Evolutionary conservation across 2,888 invertebrate genomes (phyloP), one percentile per base, ranked within the genome.

Genomic region (Pollenia labialis): DNA sequence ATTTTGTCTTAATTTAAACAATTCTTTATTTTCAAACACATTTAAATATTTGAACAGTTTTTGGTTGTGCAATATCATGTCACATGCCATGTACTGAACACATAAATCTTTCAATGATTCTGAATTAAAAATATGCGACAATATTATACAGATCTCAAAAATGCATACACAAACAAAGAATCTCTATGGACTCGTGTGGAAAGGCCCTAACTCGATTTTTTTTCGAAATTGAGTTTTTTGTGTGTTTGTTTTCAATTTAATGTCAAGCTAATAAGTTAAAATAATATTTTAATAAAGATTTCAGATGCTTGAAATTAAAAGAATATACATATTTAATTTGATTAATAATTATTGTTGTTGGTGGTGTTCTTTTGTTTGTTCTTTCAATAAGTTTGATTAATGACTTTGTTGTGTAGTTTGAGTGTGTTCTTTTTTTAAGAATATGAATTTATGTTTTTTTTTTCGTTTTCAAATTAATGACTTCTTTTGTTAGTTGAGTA

Each of bases 71-170:
- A 58, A 69, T 64, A 77, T 71, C 66, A 58, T 75, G 66, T 81
- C 81, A 81, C 68, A 82, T 69, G 50, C 71, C 81, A 77, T 85
- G 69, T 77, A 74, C 58, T 44, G 46, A 77, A 48, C 62, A 44
- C 81, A 85, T 85, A 85, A 81, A 85, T 85, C 85, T 85, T n/a
- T 82, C 77, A 77, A 48, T 74, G 77, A 52, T 85, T 81, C 23
- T 50, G 54, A 77, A 81, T 85, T 23, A 46, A 68, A 66, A 66
- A 58, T 74, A 81, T 72, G 52, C 32, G 62, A 72, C 71, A 62
- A 62, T 71, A 23, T n/a, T 11, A 44, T 56, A 46, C n/a, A 2
- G 18, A 54, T 64, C 2, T 1, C 7, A 32, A 14, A 58, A 23
- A 1, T 2, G 3, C 1, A 23, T 2, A 23, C 8, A 23, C n/a